Evolutionary conservation across 1,140 invertebrate species (phyloP).

Genomic region (Listronotus oregonensis): DNA sequence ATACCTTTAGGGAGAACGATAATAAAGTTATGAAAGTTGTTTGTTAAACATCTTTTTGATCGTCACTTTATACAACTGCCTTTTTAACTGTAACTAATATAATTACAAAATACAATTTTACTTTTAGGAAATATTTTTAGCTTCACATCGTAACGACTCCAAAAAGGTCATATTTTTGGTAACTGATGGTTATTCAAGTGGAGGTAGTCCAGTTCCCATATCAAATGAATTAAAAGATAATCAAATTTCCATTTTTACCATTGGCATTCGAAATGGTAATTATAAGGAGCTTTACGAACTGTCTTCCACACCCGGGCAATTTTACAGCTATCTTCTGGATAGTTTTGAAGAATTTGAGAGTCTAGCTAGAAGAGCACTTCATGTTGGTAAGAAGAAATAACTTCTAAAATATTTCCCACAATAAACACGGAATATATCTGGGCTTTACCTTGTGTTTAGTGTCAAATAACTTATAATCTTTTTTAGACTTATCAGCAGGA

Average conservation of each 20-base stretch:
- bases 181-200: constrained; percentile 77
- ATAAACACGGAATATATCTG: not conserved
- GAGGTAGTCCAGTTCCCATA: constrained; percentile 67
- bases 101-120: too few relatives aligned
- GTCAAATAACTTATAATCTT: too few relatives aligned
- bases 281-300: constrained; percentile 69
- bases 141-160: constrained; percentile 58
- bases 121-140: constrained; percentile 63
- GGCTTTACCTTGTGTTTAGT: too few relatives aligned
- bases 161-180: constrained; percentile 70
- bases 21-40: too few relatives aligned
- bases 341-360: constrained; percentile 76
- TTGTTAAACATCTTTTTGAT: too few relatives aligned
- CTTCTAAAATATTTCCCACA: not conserved
- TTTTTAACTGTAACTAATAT: too few relatives aligned
- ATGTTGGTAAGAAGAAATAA: constrained; percentile 62
- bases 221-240: constrained; percentile 61
- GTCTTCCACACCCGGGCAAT: constrained; percentile 67
- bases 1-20: too few relatives aligned
- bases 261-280: constrained; percentile 71
- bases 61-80: too few relatives aligned
- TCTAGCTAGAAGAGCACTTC: constrained; percentile 69
- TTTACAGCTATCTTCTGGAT: constrained; percentile 71
- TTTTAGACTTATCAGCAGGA: constrained; percentile 66
- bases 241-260: constrained; percentile 67